phyloP scores from a whole-genome alignment of 2,888 invertebrate species.

The Deroplatys truncata region DNA sequence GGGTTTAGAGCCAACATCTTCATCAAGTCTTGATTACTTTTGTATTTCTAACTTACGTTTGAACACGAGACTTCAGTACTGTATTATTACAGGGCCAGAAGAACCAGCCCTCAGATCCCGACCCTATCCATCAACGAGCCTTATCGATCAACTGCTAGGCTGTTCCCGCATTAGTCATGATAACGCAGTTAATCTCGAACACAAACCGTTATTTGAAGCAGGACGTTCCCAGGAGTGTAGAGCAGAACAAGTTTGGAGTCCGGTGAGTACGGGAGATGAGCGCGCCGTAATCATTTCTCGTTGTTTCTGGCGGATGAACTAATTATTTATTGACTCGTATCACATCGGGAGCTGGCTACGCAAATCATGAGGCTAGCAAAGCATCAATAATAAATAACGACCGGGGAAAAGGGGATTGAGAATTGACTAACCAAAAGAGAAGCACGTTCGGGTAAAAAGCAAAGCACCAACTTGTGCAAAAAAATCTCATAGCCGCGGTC shows the following conservation, averaged over 20 bases:
- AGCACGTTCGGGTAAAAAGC: neutral
- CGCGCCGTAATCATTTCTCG: conserved; percentile 2
- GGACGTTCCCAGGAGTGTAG: neutral
- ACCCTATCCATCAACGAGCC: too few relatives aligned
- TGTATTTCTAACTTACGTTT: too few relatives aligned
- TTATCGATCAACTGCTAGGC: neutral
- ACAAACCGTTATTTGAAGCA: neutral
- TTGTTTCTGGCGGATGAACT: conserved; percentile 10
- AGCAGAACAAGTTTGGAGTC: neutral
- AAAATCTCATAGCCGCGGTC: too few relatives aligned
- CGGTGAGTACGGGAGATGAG: neutral
- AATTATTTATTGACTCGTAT: conserved; percentile 26
- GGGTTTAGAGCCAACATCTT: too few relatives aligned
- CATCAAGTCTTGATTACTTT: too few relatives aligned
- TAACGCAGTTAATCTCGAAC: neutral
- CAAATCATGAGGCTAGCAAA: conserved; percentile 22
- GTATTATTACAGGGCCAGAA: too few relatives aligned
- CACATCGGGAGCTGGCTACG: neutral
- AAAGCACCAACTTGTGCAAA: too few relatives aligned
- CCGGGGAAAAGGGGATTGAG: neutral
- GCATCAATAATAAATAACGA: conserved; percentile 20
- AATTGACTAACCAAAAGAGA: neutral
- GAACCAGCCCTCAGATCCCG: too few relatives aligned
- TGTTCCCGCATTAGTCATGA: neutral
- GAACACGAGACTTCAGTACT: too few relatives aligned